Evolutionary conservation across 1,140 invertebrate species (phyloP).

Genomic region (Tetragonula clypearis): DNA sequence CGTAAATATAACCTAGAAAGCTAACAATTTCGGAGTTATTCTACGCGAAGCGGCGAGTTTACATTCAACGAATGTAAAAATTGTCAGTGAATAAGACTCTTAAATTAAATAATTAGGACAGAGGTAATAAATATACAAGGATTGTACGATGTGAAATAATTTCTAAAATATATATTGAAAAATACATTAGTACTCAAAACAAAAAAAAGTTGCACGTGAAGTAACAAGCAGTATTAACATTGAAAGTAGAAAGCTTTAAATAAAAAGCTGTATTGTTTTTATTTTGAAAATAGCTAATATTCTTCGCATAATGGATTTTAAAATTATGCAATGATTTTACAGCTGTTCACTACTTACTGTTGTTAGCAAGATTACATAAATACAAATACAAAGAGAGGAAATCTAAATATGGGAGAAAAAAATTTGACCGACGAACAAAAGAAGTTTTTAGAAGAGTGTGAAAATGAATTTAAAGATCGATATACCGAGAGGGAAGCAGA

Average conservation of each 20-base stretch:
- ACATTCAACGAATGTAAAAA: background rate
- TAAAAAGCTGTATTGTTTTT: background rate
- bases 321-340: background rate
- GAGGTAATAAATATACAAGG: background rate
- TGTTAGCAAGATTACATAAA: background rate
- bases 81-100: background rate
- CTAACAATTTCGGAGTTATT: background rate
- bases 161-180: background rate
- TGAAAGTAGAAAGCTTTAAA: background rate
- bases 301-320: background rate
- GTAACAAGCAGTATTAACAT: background rate
- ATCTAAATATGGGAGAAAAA: conserved; percentile 23
- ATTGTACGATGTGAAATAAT: background rate
- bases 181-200: background rate
- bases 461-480: conserved; percentile 81
- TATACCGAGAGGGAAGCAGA: conserved; percentile 82
- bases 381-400: background rate
- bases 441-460: conserved; percentile 81
- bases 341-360: background rate
- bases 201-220: background rate
- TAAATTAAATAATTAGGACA: background rate
- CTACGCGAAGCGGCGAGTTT: background rate
- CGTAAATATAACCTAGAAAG: conserved; percentile 3
- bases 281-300: background rate
- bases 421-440: conserved; percentile 64